Conservation (phyloP, 92 coral and sea anemone genomes). For the Meandrina meandrites region DNA sequence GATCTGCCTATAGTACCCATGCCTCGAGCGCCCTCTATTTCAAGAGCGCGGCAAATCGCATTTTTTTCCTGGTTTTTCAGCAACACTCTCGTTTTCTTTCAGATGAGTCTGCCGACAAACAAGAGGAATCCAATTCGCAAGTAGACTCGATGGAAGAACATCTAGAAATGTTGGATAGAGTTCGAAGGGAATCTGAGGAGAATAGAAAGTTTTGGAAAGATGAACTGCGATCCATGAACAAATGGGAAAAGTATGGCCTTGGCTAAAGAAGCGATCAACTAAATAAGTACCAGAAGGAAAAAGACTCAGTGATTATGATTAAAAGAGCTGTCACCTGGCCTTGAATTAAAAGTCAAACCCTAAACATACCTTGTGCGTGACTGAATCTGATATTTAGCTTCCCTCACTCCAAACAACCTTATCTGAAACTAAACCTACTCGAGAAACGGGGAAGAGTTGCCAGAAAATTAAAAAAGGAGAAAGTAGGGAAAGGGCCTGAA, state of each 20-base stretch:
- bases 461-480: no score
- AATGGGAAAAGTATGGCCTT: slow-evolving; percentile 44
- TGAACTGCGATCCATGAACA: slow-evolving; percentile 73
- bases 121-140: slow-evolving; percentile 1
- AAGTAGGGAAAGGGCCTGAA: no score
- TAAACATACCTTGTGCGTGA: no score
- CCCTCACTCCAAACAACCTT: no score
- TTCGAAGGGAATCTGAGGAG: slow-evolving; percentile 59
- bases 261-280: background rate
- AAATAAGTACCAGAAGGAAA: no score
- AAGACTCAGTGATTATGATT: background rate
- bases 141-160: slow-evolving; percentile 50
- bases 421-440: no score
- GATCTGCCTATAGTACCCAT: no score
- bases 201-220: slow-evolving; percentile 76
- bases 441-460: no score
- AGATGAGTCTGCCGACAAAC: slow-evolving; percentile 12
- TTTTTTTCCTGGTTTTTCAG: background rate
- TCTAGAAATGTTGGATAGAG: slow-evolving; percentile 50
- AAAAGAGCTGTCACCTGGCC: background rate
- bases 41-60: background rate
- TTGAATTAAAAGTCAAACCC: background rate
- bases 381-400: no score
- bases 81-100: background rate
- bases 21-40: background rate